phyloP scores from a whole-genome alignment of 2,888 invertebrate genomes.

The Drepana falcataria region DNA sequence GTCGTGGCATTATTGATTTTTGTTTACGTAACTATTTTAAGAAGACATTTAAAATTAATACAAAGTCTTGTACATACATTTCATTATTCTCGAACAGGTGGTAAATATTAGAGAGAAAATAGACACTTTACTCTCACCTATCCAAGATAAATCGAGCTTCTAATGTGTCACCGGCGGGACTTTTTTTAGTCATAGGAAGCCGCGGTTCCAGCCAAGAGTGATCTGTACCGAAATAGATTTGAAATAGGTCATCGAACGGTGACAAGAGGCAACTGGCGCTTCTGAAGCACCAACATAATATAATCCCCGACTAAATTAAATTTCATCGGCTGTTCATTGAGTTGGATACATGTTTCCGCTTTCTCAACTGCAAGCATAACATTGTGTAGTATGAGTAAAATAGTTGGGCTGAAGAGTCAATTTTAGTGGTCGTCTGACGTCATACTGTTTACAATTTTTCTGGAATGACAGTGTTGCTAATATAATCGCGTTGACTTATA shows the following conservation, averaged over 20 bases:
- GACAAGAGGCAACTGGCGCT: slow-evolving; percentile 14
- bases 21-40: too few species aligned
- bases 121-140: neutral
- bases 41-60: too few species aligned
- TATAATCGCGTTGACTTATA: too few species aligned
- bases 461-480: neutral
- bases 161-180: slow-evolving; percentile 15
- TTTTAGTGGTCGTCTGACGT: slow-evolving; percentile 1
- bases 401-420: neutral
- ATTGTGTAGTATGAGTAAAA: neutral
- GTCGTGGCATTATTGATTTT: too few species aligned
- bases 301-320: neutral
- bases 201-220: slow-evolving; percentile 27
- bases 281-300: slow-evolving; percentile 7
- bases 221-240: slow-evolving; percentile 48
- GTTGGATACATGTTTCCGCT: neutral
- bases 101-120: neutral
- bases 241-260: slow-evolving; percentile 60
- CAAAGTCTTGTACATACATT: slow-evolving; percentile 4
- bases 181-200: slow-evolving; percentile 25
- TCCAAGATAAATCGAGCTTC: neutral
- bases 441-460: slow-evolving; percentile 2
- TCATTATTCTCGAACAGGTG: slow-evolving; percentile 3
- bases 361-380: neutral
- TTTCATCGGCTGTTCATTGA: neutral